phyloP scores from a whole-genome alignment of 2,113 vertebrate genomes.

The Oreochromis spilurus region DNA sequence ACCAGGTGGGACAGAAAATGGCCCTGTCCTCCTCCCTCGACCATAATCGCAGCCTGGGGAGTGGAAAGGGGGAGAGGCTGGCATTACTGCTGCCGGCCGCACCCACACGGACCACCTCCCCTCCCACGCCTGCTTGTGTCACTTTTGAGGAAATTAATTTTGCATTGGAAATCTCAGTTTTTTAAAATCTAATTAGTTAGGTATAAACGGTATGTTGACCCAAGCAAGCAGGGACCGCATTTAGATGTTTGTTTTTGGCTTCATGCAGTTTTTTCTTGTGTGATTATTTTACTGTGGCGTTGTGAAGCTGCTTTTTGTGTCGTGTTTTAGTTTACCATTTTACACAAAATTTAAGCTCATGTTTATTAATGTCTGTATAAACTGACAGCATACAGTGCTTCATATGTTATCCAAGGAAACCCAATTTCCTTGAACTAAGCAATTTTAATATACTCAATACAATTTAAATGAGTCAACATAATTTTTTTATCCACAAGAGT shows the following conservation, averaged over 20 bases:
- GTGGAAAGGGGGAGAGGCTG: conserved; percentile 32
- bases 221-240: conserved; percentile 48
- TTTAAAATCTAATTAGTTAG: neutral
- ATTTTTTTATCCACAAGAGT: neutral
- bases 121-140: conserved; percentile 56
- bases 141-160: neutral
- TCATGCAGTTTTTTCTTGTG: neutral
- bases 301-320: neutral
- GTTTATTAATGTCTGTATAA: neutral
- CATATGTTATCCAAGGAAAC: neutral
- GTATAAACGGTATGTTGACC: neutral
- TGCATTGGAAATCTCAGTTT: neutral
- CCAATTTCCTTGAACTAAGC: neutral
- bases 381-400: neutral
- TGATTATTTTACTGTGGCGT: conserved; percentile 3
- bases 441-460: neutral
- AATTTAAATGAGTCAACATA: neutral
- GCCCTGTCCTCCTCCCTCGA: conserved; percentile 6
- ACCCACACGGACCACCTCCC: conserved; percentile 19
- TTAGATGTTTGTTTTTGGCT: neutral
- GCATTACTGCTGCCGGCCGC: conserved; percentile 28
- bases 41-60: neutral
- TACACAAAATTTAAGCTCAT: neutral
- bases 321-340: neutral
- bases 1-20: conserved; percentile 87